Base-by-base conservation (phyloP, 2,888 invertebrate genomes). In the Acleris cristana region DNA sequence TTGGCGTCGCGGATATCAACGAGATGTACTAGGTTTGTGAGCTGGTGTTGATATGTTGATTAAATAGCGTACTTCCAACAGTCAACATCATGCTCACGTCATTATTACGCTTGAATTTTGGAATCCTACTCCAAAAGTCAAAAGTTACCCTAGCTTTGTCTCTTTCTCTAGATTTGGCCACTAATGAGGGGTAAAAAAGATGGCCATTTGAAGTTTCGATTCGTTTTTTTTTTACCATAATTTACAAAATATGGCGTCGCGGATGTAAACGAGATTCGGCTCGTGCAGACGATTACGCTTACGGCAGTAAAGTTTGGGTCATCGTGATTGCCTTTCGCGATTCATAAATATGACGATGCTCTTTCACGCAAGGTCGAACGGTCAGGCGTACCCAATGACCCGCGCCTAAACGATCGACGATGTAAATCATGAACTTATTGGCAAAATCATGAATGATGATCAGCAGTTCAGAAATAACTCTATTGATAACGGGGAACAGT, bases 331-430 rank as follows among this genome's bases (percentile, higher is more conserved):
- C 49, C 56, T 66, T 61, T 56, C 51, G 44, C 49, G 60, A 60
- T 7, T 45, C 40, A n/a, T 40, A 49, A 40, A 65, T 51, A 51
- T 51, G 40, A 40, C 48, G 49, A 55, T 54, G 59, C 49, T 66
- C 56, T 66, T 61, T 56, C 61, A 66, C 56, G 44, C 65, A 66
- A 61, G 51, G 61, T 56, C 56, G 51, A 26, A 56, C 61, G 56
- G 65, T 61, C 65, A 66, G 56, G 65, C 30, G 44, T 56, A 55
- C 60, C 56, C 54, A 45, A 56, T 61, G 52, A 56, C 51, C 65
- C 44, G 30, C 49, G 55, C 60, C 61, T 61, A n/a, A 55, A 66
- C 48, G 56, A 56, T 56, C 56, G n/a, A 56, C 40, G 21, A 16
- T 14, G 48, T 48, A 51, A 19, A 51, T 51, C 19, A 12, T 21